phyloP scores from a whole-genome alignment of 2,888 invertebrate species.

The Spicauda simplicius region DNA sequence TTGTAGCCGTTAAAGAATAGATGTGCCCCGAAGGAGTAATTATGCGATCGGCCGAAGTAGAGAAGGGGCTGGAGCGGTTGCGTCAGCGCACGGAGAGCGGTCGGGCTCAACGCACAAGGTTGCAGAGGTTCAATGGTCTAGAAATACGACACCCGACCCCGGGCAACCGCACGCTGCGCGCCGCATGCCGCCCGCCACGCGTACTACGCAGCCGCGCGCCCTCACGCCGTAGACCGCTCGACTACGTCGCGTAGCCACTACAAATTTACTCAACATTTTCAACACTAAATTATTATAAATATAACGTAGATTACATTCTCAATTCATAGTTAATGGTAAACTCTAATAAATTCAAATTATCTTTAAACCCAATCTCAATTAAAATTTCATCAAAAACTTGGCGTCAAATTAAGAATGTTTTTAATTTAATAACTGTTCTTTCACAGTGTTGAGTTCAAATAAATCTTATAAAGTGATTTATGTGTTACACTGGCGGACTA shows the following conservation, averaged over 20 bases:
- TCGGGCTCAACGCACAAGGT: conserved; percentile 83
- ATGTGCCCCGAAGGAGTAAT: conserved; percentile 82
- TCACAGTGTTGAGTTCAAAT: background rate
- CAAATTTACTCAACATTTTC: background rate
- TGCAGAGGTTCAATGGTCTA: conserved; percentile 85
- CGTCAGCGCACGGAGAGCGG: conserved; percentile 81
- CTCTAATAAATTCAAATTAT: background rate
- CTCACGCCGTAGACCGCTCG: conserved; percentile 48
- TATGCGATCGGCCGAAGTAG: conserved; percentile 71
- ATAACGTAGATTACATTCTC: background rate
- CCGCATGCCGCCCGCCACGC: conserved; percentile 48
- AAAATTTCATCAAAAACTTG: background rate
- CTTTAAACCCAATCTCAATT: background rate
- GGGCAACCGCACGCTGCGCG: conserved; percentile 64
- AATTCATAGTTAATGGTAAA: background rate
- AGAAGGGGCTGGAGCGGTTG: conserved; percentile 81
- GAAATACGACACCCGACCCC: conserved; percentile 82
- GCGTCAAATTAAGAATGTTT: background rate
- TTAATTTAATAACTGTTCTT: conserved; percentile 3
- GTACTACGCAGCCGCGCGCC: conserved; percentile 42
- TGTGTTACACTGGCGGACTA: conserved; percentile 5
- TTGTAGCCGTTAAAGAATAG: conserved; percentile 66
- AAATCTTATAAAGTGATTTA: conserved; percentile 12
- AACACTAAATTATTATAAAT: background rate
- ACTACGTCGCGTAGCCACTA: conserved; percentile 49